These are phyloP conservation scores for Sturmia bella DNA, from an alignment of 2,888 invertebrate species.

Conservation along the genomic window DNA sequence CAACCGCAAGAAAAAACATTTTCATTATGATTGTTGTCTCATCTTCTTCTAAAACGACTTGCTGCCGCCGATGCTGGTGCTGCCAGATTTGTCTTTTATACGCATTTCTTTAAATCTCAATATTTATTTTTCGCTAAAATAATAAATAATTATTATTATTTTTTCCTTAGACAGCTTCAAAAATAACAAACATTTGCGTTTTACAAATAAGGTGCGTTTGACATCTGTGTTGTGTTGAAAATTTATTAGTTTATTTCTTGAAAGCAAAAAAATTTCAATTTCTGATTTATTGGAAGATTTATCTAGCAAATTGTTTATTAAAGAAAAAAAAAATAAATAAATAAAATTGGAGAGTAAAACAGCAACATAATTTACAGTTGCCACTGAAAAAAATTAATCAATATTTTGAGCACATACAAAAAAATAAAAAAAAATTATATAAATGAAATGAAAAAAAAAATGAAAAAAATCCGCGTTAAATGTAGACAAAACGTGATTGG, in stretches of 20 bases:
- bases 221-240: conserved; percentile 53
- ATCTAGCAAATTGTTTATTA: conserved; percentile 51
- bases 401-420: conserved; percentile 16
- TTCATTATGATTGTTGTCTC: neutral
- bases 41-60: neutral
- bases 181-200: conserved; percentile 35
- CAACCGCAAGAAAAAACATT: no score
- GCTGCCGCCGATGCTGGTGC: neutral
- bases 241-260: conserved; percentile 44
- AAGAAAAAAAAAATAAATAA: neutral
- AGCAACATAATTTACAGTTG: conserved; percentile 41
- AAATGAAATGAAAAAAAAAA: neutral
- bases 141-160: conserved; percentile 31
- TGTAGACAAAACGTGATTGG: conserved; percentile 22
- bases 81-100: conserved; percentile 37
- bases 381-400: conserved; percentile 30
- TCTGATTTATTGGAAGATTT: conserved; percentile 56
- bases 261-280: conserved; percentile 35
- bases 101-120: neutral
- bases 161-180: neutral
- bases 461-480: neutral
- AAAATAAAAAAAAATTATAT: neutral
- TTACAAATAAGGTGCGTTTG: conserved; percentile 56
- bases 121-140: conserved; percentile 15
- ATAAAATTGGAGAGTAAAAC: conserved; percentile 17